Evolutionary conservation across 1,140 invertebrate genomes (phyloP).

Genomic region (Temnothorax curvispinosus): DNA sequence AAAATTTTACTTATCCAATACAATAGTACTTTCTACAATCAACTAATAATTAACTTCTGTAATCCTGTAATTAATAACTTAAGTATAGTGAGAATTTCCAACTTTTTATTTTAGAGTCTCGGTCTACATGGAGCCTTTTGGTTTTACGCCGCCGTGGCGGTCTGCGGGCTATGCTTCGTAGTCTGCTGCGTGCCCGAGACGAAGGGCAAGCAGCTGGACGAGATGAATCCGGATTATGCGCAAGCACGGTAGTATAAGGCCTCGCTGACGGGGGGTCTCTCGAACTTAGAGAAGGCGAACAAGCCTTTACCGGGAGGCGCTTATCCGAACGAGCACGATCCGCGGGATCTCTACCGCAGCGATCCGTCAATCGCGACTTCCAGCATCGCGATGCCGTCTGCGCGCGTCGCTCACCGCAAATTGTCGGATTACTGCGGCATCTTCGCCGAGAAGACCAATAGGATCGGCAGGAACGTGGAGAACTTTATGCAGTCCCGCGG

Average conservation of each 20-base stretch:
- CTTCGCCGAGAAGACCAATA: constrained; percentile 81
- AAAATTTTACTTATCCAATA: not conserved
- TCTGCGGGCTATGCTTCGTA: constrained; percentile 93
- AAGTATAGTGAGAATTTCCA: not conserved
- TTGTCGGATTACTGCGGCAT: constrained; percentile 80
- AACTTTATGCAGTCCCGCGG: constrained; percentile 74
- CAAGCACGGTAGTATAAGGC: constrained; percentile 86
- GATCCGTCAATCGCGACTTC: constrained; percentile 22
- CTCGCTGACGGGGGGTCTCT: constrained; percentile 84
- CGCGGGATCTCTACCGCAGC: constrained; percentile 75
- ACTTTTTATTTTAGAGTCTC: constrained; percentile 84
- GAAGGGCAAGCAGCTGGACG: constrained; percentile 94
- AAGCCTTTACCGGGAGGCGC: constrained; percentile 83
- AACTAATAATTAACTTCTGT: not conserved
- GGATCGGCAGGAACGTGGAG: constrained; percentile 77
- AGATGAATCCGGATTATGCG: constrained; percentile 92
- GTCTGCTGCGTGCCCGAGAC: constrained; percentile 96
- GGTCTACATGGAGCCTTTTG: constrained; percentile 94
- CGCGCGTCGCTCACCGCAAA: constrained; percentile 61
- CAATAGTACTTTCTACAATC: not conserved
- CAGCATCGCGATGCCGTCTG: not conserved
- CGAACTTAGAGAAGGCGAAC: constrained; percentile 83
- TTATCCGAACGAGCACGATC: constrained; percentile 82
- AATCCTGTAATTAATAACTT: not conserved
- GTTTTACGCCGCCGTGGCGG: constrained; percentile 94